Conservation (phyloP, 37 sponge, comb jelly and placozoan genomes). For the Agelas oroides region DNA sequence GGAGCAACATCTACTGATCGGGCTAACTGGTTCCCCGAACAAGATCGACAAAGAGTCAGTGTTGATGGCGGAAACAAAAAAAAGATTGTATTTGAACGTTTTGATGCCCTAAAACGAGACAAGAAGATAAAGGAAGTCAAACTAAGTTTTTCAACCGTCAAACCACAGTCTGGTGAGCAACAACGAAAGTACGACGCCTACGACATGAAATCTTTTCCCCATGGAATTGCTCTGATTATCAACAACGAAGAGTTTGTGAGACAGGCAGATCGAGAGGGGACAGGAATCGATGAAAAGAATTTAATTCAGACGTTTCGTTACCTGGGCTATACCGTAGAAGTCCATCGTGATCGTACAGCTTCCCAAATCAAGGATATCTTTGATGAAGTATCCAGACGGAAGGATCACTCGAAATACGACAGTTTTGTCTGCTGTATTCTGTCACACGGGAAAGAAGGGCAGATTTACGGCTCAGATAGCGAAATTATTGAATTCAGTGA, state of each 20-base stretch:
- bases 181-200: conserved; percentile 17
- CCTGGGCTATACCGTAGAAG: conserved; percentile 63
- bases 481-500: conserved; percentile 28
- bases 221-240: conserved; percentile 78
- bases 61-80: background rate
- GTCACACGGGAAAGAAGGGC: conserved; percentile 76
- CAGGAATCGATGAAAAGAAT: conserved; percentile 48
- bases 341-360: conserved; percentile 46
- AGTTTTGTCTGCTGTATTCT: conserved; percentile 90
- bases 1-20: background rate
- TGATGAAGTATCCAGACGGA: conserved; percentile 8
- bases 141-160: background rate
- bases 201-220: conserved; percentile 57
- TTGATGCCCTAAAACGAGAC: background rate
- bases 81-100: background rate
- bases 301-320: conserved; percentile 31
- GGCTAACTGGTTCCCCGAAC: background rate
- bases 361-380: conserved; percentile 44
- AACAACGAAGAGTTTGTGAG: conserved; percentile 71
- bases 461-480: conserved; percentile 81
- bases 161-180: background rate
- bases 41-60: background rate
- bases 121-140: background rate
- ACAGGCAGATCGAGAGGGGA: conserved; percentile 12
- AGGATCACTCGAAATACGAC: conserved; percentile 70